Conservation (phyloP, 2,113 vertebrate species). For the Pogonocichla stellata region DNA sequence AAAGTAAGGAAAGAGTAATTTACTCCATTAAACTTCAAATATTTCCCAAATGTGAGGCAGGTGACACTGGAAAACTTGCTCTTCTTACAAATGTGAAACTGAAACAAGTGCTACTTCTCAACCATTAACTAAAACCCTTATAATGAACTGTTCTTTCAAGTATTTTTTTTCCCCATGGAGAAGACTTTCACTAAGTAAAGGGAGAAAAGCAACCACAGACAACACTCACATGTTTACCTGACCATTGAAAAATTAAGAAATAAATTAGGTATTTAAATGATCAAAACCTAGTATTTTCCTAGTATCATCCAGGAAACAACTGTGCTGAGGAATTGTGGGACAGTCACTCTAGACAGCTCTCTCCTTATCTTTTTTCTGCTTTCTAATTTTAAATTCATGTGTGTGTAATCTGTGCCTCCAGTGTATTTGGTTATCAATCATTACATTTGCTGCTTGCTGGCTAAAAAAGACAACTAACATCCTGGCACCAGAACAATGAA, state of each 20-base stretch:
- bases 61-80: neutral
- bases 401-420: neutral
- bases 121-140: neutral
- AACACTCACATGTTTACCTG: neutral
- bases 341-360: neutral
- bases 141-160: neutral
- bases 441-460: neutral
- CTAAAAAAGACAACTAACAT: neutral
- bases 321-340: neutral
- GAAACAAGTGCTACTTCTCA: neutral
- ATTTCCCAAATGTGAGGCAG: neutral
- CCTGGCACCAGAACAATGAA: neutral
- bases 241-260: neutral
- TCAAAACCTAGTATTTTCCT: neutral
- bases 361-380: neutral
- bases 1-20: neutral
- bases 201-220: neutral
- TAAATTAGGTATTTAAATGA: neutral
- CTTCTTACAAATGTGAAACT: neutral
- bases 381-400: neutral
- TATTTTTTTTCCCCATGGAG: neutral
- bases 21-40: neutral
- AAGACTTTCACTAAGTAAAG: neutral
- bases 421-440: neutral
- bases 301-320: neutral